phyloP scores from a whole-genome alignment of 2,113 vertebrate species.

The Ploceus nigricollis region DNA sequence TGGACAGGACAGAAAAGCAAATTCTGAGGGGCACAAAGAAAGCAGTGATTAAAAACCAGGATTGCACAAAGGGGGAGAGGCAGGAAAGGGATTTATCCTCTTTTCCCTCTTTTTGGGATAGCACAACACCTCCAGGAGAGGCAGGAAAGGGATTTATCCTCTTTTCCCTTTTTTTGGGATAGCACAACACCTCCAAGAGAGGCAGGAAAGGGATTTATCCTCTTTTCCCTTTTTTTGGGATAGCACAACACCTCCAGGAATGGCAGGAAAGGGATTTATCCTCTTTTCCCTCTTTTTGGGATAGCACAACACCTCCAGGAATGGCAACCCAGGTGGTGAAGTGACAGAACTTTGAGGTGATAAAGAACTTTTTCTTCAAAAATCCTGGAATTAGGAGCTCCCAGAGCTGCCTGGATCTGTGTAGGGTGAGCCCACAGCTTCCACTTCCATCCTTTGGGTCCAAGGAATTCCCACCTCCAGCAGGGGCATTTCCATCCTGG shows the following conservation, averaged over 20 bases:
- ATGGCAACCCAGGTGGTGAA: neutral
- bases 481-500: fast-evolving
- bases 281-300: neutral
- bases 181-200: neutral
- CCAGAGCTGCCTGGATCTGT: no score
- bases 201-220: neutral
- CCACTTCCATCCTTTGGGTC: neutral
- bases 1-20: neutral
- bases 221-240: neutral
- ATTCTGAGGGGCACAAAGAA: neutral
- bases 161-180: neutral
- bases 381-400: fast-evolving
- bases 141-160: no score
- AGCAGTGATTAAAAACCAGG: neutral
- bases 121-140: no score
- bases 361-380: neutral
- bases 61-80: neutral
- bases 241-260: no score
- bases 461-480: neutral
- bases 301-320: neutral
- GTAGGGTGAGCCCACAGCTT: neutral
- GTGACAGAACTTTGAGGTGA: neutral
- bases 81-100: neutral
- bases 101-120: neutral
- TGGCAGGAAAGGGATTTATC: no score